Evolutionary conservation across 2,113 vertebrate genomes (phyloP).

Genomic region (Platysteira castanea): DNA sequence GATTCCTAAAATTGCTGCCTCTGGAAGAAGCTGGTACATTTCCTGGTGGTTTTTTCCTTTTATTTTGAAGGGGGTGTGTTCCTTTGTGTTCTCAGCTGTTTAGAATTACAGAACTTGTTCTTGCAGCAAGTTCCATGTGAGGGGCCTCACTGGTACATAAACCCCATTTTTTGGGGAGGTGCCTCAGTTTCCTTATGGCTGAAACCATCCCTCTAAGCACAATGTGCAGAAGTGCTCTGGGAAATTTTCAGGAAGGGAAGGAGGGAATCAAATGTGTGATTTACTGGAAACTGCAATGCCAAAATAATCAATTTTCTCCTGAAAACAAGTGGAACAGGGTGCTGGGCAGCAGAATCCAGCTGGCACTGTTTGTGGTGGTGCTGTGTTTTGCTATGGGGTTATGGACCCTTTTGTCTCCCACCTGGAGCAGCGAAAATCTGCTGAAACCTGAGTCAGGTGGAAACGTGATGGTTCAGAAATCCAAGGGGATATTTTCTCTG

Average conservation of each 20-base stretch:
- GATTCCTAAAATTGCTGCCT: not conserved
- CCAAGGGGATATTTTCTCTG: not conserved
- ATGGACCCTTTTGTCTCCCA: not conserved
- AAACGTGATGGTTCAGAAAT: not conserved
- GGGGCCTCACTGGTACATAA: not conserved
- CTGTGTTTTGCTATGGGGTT: not conserved
- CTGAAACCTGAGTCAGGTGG: not conserved
- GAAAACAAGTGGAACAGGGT: not conserved
- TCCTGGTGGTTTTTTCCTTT: not conserved
- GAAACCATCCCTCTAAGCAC: not conserved
- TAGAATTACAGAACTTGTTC: not conserved
- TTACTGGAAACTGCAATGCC: not conserved
- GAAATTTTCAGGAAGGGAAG: not conserved
- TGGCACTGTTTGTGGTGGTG: not conserved
- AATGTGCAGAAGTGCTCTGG: not conserved
- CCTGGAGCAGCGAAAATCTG: not conserved
- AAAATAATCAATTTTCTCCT: not conserved
- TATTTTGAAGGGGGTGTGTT: not conserved
- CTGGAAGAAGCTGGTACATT: not conserved
- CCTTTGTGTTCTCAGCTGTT: slow-evolving; percentile 30
- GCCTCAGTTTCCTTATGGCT: not conserved
- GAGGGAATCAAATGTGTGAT: not conserved
- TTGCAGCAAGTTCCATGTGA: not conserved
- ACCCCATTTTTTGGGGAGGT: not conserved
- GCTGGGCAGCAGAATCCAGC: not conserved